These are phyloP conservation scores for Notospermus geniculatus DNA, from an alignment of 1,140 invertebrate species.

Conservation along the genomic window DNA sequence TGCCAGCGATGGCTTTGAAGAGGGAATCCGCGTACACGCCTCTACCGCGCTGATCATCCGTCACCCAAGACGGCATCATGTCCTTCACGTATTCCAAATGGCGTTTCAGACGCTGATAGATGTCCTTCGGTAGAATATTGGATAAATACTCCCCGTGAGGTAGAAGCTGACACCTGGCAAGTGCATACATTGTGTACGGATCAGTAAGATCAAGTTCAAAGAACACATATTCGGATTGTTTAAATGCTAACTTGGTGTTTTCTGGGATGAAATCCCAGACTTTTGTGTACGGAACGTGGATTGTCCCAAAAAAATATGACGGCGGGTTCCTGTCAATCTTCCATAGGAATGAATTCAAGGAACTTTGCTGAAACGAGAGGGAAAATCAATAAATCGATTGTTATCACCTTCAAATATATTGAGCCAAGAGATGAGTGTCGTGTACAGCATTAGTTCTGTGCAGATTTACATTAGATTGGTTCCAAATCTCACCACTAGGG, in stretches of 20 bases:
- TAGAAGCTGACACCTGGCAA: constrained; percentile 60
- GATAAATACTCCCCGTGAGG: constrained; percentile 56
- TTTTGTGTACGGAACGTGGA: constrained; percentile 63
- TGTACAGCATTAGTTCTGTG: too few relatives aligned
- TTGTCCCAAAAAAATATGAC: constrained; percentile 64
- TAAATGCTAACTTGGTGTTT: constrained; percentile 60
- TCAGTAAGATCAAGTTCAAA: constrained; percentile 63
- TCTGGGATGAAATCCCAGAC: constrained; percentile 62
- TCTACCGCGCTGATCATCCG: constrained; percentile 56
- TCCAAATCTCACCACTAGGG: too few relatives aligned
- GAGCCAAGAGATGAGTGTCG: too few relatives aligned
- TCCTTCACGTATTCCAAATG: constrained; percentile 59
- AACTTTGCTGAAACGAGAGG: constrained; percentile 33
- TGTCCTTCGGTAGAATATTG: constrained; percentile 57
- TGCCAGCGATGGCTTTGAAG: constrained; percentile 59
- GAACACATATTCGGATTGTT: constrained; percentile 56
- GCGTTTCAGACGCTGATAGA: constrained; percentile 57
- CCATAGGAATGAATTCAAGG: constrained; percentile 57
- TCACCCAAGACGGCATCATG: constrained; percentile 59
- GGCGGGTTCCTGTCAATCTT: constrained; percentile 53
- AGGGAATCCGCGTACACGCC: constrained; percentile 61
- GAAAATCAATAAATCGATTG: too few relatives aligned
- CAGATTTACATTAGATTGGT: too few relatives aligned
- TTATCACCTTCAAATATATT: too few relatives aligned
- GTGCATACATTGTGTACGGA: constrained; percentile 55